Conservation (phyloP, 2,113 vertebrate species). For the Halichoeres trimaculatus region DNA sequence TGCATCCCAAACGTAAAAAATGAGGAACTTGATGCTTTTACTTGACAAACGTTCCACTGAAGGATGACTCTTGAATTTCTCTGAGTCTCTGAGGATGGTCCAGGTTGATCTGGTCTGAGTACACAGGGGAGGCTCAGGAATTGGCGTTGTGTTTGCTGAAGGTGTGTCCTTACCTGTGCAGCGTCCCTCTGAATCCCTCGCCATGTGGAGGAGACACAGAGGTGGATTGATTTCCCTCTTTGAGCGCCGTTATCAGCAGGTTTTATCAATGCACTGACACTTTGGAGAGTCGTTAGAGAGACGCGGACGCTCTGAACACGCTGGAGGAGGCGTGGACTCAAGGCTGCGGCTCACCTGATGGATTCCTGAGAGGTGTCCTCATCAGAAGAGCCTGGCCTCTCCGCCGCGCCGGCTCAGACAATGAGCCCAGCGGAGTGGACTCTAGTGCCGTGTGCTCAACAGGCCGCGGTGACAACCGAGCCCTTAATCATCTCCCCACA, state of each 20-base stretch:
- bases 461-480: conserved; percentile 89
- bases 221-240: conserved; percentile 20
- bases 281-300: conserved; percentile 81
- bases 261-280: conserved; percentile 51
- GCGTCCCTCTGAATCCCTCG: not conserved
- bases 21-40: too few relatives aligned
- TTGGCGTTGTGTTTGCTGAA: too few relatives aligned
- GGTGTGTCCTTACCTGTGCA: too few relatives aligned
- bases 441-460: conserved; percentile 90
- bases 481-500: conserved; percentile 98
- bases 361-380: conserved; percentile 88
- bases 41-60: too few relatives aligned
- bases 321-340: conserved; percentile 83
- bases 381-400: conserved; percentile 85
- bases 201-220: too few relatives aligned
- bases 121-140: too few relatives aligned
- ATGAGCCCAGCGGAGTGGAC: conserved; percentile 85
- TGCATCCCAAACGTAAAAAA: too few relatives aligned
- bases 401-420: conserved; percentile 83
- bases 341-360: conserved; percentile 91
- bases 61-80: too few relatives aligned
- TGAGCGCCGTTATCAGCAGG: not conserved
- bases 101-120: too few relatives aligned
- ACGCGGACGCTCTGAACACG: conserved; percentile 86
- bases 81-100: too few relatives aligned